Evolutionary conservation across 2,797 vertebrate species (phyloP).

Genomic region (Diplodus puntazzo): DNA sequence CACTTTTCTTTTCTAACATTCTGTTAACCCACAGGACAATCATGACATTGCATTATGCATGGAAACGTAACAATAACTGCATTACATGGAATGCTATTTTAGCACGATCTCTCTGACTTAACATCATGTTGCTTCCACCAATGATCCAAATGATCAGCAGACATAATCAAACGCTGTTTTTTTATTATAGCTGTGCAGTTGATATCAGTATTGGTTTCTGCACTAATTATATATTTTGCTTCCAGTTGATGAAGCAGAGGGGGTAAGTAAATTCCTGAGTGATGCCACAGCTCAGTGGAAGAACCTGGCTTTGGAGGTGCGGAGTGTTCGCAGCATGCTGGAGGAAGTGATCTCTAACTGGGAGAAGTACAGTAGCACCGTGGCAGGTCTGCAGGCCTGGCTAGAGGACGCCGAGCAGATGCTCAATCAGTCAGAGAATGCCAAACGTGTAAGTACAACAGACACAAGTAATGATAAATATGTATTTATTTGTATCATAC

Average conservation of each 20-base stretch:
- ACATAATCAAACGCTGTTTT: background rate
- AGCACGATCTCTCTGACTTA: slow-evolving; percentile 58
- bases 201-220: background rate
- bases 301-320: slow-evolving; percentile 95
- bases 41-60: slow-evolving; percentile 61
- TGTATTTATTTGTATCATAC: background rate
- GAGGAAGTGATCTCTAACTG: slow-evolving; percentile 97
- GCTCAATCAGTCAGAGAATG: slow-evolving; percentile 92
- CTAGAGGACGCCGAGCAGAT: slow-evolving; percentile 97
- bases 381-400: slow-evolving; percentile 95
- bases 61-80: slow-evolving; percentile 35
- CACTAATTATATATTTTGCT: slow-evolving; percentile 30
- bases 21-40: slow-evolving; percentile 39
- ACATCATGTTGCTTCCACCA: slow-evolving; percentile 18
- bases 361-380: slow-evolving; percentile 94
- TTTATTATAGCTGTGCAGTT: background rate
- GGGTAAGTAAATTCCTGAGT: slow-evolving; percentile 92
- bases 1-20: slow-evolving; percentile 51
- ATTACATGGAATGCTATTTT: slow-evolving; percentile 56
- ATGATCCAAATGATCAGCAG: slow-evolving; percentile 15
- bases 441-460: slow-evolving; percentile 90
- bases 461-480: background rate
- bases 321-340: slow-evolving; percentile 97
- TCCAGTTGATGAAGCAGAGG: slow-evolving; percentile 94
- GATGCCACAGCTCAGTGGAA: slow-evolving; percentile 95